phyloP scores from a whole-genome alignment of 1,140 invertebrate species.

The Drosophila nikananu region DNA sequence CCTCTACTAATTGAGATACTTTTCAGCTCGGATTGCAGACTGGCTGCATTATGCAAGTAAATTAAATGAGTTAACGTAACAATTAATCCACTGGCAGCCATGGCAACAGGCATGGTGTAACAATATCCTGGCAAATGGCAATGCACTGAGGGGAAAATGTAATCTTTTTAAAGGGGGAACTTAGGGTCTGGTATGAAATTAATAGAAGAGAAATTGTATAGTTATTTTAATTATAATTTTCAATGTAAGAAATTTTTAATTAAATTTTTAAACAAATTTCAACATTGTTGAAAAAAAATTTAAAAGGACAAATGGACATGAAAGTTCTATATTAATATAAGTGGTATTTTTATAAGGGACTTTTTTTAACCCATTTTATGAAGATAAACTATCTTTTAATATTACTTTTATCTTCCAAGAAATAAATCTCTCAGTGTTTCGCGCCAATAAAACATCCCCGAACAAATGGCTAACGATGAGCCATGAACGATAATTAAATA shows the following conservation, averaged over 20 bases:
- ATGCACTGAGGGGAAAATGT: background rate
- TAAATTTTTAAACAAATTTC: no score
- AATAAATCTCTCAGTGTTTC: background rate
- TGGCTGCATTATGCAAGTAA: conserved; percentile 51
- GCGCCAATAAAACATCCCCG: conserved; percentile 26
- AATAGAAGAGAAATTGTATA: no score
- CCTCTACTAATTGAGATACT: conserved; percentile 65
- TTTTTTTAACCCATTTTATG: background rate
- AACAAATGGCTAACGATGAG: conserved; percentile 41
- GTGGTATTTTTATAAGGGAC: background rate
- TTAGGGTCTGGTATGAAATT: no score
- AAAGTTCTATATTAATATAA: background rate
- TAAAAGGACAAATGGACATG: no score
- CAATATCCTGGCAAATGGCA: conserved; percentile 37
- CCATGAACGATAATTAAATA: conserved; percentile 77
- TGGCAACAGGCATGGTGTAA: conserved; percentile 67
- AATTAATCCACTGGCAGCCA: conserved; percentile 60
- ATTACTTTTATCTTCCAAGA: background rate
- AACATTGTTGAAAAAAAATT: no score
- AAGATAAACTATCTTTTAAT: background rate
- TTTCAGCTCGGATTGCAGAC: conserved; percentile 30
- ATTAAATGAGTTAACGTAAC: conserved; percentile 71
- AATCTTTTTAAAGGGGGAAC: background rate
- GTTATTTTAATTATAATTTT: no score
- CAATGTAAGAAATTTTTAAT: no score